Conservation (phyloP, 2,113 vertebrate genomes). For the Megaptera novaeangliae region DNA sequence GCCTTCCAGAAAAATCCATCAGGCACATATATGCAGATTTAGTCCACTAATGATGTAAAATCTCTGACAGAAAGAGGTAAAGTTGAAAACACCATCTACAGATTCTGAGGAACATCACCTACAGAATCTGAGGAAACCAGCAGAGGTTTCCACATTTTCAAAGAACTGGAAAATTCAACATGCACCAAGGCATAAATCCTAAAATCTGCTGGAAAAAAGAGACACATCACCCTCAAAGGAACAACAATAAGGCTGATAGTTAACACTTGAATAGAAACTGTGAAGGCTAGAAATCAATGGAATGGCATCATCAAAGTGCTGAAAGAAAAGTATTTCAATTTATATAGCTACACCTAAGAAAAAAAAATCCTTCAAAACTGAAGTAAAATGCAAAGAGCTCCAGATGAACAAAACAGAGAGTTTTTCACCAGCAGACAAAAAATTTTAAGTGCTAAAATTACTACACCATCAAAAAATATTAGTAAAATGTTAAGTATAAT, state of each 20-base stretch:
- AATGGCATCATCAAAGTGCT: slow-evolving; percentile 10
- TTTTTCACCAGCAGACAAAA: background rate
- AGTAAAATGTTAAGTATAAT: background rate
- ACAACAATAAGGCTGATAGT: background rate
- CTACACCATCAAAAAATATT: background rate
- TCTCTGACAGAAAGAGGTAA: background rate
- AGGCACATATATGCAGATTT: background rate
- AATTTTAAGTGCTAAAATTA: background rate
- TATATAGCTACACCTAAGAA: background rate
- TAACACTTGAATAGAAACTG: background rate
- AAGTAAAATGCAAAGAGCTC: background rate
- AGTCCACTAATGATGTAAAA: background rate
- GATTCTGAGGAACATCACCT: background rate
- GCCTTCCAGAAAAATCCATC: background rate
- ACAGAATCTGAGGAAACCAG: background rate
- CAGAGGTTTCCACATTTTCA: background rate
- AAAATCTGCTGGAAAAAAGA: background rate
- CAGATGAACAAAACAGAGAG: background rate
- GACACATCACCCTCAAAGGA: background rate
- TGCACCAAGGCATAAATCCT: background rate
- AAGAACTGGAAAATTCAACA: background rate
- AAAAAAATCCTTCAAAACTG: background rate
- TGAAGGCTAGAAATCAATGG: background rate
- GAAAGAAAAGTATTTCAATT: background rate
- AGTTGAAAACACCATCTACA: background rate